Evolutionary conservation across 2,113 vertebrate species (phyloP), one percentile per base, ranked within the genome.

Genomic region (Apus apus): DNA sequence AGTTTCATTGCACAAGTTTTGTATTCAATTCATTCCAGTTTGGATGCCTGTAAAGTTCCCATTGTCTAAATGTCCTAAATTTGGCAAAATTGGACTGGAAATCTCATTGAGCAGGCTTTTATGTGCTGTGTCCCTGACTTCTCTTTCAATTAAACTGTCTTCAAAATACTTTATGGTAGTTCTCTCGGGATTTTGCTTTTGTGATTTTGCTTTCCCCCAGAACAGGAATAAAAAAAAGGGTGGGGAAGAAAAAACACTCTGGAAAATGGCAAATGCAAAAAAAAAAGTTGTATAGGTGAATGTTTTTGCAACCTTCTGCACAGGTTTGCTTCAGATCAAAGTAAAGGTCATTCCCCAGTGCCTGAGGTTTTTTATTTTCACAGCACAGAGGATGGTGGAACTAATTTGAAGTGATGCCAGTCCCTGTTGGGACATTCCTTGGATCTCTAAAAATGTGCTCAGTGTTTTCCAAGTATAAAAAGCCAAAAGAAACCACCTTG

Each of bases 401-500:
- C 51, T 88, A 84, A 81, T 16, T 66, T 4, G 53, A 93, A 93
- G 34, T 32, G 64, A 81, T 88, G 83, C 72, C 92, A 92, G 83
- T 38, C 61, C 66, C 76, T 93, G 36, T 90, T 86, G 88, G 90
- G 83, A 72, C 68, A 14, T 86, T 61, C 57, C 53, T 93, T 96
- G 92, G 73, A 90, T 86, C 83, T 1, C 1, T 92, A 57, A 95
- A 92, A 97, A 94, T 82, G 73, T 5, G 0, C 80, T 93, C 61
- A 68, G 73, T 95, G 84, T 96, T 95, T 94, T 92, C 80, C 38
- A 72, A 46, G 29, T 84, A 57, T 75, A 86, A 92, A 93, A 95
- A 91, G 64, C 87, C 72, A 75, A 92, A 90, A 92, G 83, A 94
- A 94, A 94, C 92, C 82, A 96, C 88, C 77, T 71, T 77, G 67